These are phyloP conservation scores for Rambutsinella grinnellia DNA, from an alignment of 2,888 invertebrate genomes.

Conservation along the genomic window DNA sequence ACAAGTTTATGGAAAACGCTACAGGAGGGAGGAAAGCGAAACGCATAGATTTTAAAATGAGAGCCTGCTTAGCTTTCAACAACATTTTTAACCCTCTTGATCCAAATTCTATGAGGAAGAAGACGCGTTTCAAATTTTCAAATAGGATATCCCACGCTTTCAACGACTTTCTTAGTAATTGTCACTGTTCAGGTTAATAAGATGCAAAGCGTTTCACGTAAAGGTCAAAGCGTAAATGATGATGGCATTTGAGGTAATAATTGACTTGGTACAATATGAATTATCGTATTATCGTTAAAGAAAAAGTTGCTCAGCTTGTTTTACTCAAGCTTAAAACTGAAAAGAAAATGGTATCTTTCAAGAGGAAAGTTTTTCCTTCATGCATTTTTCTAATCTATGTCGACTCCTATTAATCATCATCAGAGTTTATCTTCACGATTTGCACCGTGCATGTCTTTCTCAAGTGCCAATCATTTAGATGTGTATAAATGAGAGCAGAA, in stretches of 20 bases:
- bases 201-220: background rate
- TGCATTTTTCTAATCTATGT: no score
- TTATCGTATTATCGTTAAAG: background rate
- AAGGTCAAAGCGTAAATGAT: background rate
- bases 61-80: background rate
- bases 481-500: no score
- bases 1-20: background rate
- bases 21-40: background rate
- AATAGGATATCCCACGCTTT: slow-evolving; percentile 16
- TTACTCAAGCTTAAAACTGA: no score
- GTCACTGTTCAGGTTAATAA: background rate
- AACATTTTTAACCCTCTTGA: background rate
- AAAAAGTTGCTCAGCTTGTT: background rate
- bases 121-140: background rate
- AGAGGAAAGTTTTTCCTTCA: no score
- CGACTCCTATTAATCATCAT: no score
- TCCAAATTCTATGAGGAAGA: background rate
- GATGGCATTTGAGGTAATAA: background rate
- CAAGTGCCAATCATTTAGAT: no score
- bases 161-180: background rate
- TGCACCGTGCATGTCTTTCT: no score
- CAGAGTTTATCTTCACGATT: no score
- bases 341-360: no score
- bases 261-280: background rate
- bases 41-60: background rate